Conservation (phyloP, 1,140 invertebrate genomes). For the Bombyx mori region DNA sequence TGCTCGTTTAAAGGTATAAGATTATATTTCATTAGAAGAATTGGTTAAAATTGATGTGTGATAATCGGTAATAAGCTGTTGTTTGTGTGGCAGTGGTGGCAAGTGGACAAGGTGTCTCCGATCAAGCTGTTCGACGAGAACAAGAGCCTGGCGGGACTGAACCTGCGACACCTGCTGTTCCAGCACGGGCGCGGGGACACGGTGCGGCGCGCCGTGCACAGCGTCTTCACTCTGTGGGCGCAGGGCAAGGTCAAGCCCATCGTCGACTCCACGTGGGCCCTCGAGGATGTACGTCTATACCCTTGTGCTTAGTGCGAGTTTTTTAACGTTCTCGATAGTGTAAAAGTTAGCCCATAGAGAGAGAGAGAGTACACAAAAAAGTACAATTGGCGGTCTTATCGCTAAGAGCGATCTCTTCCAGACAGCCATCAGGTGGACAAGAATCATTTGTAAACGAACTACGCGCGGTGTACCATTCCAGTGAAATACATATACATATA, state of each 20-base stretch:
- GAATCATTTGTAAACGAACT: too few species aligned
- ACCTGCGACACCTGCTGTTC: slow-evolving; percentile 87
- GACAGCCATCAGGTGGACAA: too few species aligned
- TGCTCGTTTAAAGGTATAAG: too few species aligned
- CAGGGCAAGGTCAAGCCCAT: slow-evolving; percentile 85
- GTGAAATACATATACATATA: too few species aligned
- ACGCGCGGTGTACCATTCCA: too few species aligned
- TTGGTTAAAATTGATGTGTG: slow-evolving; percentile 2
- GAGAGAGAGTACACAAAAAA: too few species aligned
- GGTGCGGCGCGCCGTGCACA: slow-evolving; percentile 78
- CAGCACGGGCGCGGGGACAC: slow-evolving; percentile 82
- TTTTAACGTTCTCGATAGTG: too few species aligned
- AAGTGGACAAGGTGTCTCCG: slow-evolving; percentile 90
- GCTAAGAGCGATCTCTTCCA: too few species aligned
- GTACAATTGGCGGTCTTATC: too few species aligned
- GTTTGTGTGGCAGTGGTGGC: slow-evolving; percentile 81
- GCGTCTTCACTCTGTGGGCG: slow-evolving; percentile 82
- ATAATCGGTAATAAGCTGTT: neutral
- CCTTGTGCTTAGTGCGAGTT: neutral
- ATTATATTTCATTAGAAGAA: too few species aligned
- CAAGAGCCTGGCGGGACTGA: slow-evolving; percentile 86
- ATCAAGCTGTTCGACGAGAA: slow-evolving; percentile 92
- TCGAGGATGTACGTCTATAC: slow-evolving; percentile 82
- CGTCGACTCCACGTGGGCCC: slow-evolving; percentile 87
- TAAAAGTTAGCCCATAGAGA: too few species aligned